Evolutionary conservation across 2,113 vertebrate genomes (phyloP), one percentile per base, ranked within the genome.

Genomic region (Oncorhynchus keta): DNA sequence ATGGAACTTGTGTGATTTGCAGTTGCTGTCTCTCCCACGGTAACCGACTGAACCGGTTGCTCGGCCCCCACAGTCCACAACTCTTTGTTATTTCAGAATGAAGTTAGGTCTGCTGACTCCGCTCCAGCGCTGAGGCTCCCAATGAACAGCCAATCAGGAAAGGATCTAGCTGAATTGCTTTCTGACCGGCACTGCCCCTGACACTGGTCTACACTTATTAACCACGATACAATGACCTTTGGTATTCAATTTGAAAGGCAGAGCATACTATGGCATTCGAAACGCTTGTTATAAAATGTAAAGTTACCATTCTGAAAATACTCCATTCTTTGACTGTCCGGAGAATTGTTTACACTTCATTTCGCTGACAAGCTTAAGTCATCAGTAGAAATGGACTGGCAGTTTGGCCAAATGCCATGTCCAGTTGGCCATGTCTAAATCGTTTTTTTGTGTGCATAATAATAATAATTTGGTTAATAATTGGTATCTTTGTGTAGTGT

Each of bases 191-290:
- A 51, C 24, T 28, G 24, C 35, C 14, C n/a, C 24, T 39, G 70
- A 73, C 28, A 72, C 35, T 62, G 45, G 68, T 70, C 68, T 3
- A n/a, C 39, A 22, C 62, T 73, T 73, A 78, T 68, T 73, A 66
- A 24, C 76, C 13, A 78, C 59, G 45, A 62, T 32, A 35, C 16
- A 30, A 13, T 77, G 62, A 77, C 76, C 69, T 72, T 77, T 73
- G 62, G 16, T 39, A 61, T 68, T 51, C 66, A 70, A 26, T 76
- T 16, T 71, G 68, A 77, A 69, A 66, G 45, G 59, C 59, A 24
- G 59, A 45, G 11, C 65, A 76, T 62, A 5, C 20, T 62, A 59
- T 28, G 5, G 24, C 55, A 70, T 24, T 24, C 28, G 4, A 12
- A 4, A 12, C 16, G 7, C 57, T 76, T 45, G 55, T 45, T 73